Evolutionary conservation across 2,113 vertebrate species (phyloP).

Genomic region (Ceyx melanurus): DNA sequence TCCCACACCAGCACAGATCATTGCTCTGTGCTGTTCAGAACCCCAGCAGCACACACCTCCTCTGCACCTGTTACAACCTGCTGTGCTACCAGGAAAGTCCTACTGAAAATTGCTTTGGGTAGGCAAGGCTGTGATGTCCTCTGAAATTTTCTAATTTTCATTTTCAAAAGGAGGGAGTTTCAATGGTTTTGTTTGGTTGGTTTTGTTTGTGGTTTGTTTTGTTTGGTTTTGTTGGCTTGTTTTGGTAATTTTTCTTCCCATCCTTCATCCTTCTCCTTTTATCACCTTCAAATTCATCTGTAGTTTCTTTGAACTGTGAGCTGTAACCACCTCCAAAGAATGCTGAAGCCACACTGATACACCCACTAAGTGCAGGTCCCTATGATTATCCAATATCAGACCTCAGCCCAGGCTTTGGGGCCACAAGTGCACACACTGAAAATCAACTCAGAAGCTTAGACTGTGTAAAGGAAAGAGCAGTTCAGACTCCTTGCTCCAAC

Average conservation of each 20-base stretch:
- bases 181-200: no score
- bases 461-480: background rate
- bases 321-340: background rate
- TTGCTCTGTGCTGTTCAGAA: background rate
- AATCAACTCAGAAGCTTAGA: background rate
- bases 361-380: background rate
- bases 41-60: background rate
- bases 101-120: background rate
- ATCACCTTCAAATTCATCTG: background rate
- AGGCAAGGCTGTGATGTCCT: no score
- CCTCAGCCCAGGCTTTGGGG: background rate
- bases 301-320: background rate
- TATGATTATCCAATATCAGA: background rate
- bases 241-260: background rate
- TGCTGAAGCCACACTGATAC: background rate
- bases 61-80: background rate
- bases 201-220: no score
- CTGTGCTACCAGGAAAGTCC: background rate
- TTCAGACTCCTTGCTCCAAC: background rate
- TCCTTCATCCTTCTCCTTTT: background rate
- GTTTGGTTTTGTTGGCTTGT: no score
- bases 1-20: background rate
- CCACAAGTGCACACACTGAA: background rate
- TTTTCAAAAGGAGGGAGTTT: no score
- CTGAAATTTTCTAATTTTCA: no score